phyloP scores from a whole-genome alignment of 2,888 invertebrate species.

The Cremastinae sp. region DNA sequence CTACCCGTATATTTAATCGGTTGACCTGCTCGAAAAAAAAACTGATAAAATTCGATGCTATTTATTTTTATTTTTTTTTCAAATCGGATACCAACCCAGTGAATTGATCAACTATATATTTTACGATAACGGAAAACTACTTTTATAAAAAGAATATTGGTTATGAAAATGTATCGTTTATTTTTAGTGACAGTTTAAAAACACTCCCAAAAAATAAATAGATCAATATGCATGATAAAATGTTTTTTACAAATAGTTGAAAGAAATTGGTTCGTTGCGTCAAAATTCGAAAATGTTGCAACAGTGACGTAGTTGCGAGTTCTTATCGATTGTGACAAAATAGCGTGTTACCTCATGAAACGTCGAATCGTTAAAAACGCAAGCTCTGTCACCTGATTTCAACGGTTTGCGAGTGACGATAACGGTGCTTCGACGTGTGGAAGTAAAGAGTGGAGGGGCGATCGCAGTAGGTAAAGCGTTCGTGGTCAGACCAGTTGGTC shows the following conservation, averaged over 20 bases:
- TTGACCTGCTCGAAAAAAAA: slow-evolving; percentile 5
- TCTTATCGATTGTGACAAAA: slow-evolving; percentile 36
- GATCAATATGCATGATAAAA: too few species aligned
- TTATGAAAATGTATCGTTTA: too few species aligned
- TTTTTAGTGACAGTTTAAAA: too few species aligned
- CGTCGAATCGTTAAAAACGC: slow-evolving; percentile 33
- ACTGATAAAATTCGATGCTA: not conserved
- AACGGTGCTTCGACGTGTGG: slow-evolving; percentile 6
- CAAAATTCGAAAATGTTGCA: not conserved
- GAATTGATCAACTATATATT: too few species aligned
- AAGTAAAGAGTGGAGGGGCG: slow-evolving; percentile 1
- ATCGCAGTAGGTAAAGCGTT: slow-evolving; percentile 33
- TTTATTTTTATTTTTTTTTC: too few species aligned
- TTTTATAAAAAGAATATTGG: too few species aligned
- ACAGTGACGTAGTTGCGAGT: not conserved
- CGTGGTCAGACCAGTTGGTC: slow-evolving; percentile 4
- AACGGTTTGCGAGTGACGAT: not conserved
- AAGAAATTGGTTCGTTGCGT: too few species aligned
- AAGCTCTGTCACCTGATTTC: slow-evolving; percentile 10
- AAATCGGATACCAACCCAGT: too few species aligned
- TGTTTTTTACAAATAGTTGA: too few species aligned
- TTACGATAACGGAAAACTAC: too few species aligned
- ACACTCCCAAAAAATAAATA: too few species aligned
- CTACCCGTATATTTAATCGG: not conserved
- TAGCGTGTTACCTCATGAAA: slow-evolving; percentile 18